Percentiles rank a stretch among this genome's conserved stretches.
Evolutionary conservation across 2,888 invertebrate genomes (phyloP).

Genomic region (Drosophila affinis): DNA sequence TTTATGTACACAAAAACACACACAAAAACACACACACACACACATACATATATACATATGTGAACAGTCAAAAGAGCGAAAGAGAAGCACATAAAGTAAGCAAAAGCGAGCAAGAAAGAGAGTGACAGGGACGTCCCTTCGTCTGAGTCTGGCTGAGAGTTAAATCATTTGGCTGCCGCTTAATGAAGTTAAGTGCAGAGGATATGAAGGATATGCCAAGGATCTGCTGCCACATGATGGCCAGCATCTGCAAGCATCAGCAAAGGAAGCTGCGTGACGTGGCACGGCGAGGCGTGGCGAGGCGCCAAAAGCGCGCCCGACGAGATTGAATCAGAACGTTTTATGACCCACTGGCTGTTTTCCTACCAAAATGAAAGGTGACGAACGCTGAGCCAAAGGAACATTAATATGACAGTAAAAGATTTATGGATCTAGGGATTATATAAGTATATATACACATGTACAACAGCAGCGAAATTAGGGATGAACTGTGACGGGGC

Average conservation of each 20-base stretch:
- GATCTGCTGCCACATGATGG: slow-evolving; percentile 31
- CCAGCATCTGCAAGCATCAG: neutral
- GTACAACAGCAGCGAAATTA: neutral
- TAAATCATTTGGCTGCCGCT: slow-evolving; percentile 50
- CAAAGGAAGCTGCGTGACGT: neutral
- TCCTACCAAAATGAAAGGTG: slow-evolving; percentile 1
- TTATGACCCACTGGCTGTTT: slow-evolving; percentile 9
- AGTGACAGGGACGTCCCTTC: neutral
- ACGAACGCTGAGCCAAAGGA: neutral
- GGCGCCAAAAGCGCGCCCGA: slow-evolving; percentile 24
- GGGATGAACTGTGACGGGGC: neutral
- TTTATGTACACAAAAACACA: slow-evolving; percentile 48
- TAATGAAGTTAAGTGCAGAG: slow-evolving; percentile 56
- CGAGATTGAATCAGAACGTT: slow-evolving; percentile 49
- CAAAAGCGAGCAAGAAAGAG: neutral
- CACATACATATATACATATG: neutral
- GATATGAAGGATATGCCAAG: slow-evolving; percentile 10
- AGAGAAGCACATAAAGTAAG: neutral
- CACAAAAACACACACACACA: slow-evolving; percentile 35
- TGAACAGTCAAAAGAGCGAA: neutral
- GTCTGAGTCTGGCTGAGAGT: slow-evolving; percentile 20
- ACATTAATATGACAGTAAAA: neutral
- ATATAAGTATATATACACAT: neutral
- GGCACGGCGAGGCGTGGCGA: neutral
- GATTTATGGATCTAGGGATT: neutral